phyloP scores from a whole-genome alignment of 2,113 vertebrate species.

The Oncorhynchus nerka region DNA sequence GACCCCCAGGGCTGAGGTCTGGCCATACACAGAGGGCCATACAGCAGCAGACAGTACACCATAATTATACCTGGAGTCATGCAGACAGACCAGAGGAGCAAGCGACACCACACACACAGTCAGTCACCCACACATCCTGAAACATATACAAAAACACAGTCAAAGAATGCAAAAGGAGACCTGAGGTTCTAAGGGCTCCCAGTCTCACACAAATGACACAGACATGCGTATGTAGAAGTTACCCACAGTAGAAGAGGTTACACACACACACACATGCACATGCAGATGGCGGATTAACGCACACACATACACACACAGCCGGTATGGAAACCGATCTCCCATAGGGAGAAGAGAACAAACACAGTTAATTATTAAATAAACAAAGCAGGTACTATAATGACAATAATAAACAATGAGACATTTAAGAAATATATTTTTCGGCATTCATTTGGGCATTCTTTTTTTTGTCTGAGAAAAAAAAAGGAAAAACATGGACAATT shows the following conservation, averaged over 20 bases:
- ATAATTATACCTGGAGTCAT: constrained; percentile 70
- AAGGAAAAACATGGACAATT: neutral
- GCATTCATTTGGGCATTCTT: constrained; percentile 45
- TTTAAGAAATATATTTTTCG: constrained; percentile 63
- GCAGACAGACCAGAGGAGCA: constrained; percentile 72
- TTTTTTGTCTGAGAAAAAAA: constrained; percentile 33
- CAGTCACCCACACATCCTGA: constrained; percentile 22
- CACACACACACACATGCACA: constrained; percentile 12
- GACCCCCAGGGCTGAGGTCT: constrained; percentile 29
- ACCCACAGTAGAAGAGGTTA: neutral
- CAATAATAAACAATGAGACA: constrained; percentile 58
- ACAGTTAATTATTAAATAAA: constrained; percentile 60
- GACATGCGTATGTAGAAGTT: constrained; percentile 77
- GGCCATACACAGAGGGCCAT: constrained; percentile 68
- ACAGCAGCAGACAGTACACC: constrained; percentile 76
- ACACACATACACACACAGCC: constrained; percentile 7
- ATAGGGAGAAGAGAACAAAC: constrained; percentile 76
- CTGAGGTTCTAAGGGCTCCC: constrained; percentile 17
- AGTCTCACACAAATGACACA: constrained; percentile 46
- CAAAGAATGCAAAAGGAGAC: constrained; percentile 18
- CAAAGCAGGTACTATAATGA: constrained; percentile 66
- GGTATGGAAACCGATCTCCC: constrained; percentile 70
- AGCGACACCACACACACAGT: constrained; percentile 34
- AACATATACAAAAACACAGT: constrained; percentile 19
- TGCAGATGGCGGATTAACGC: neutral